Conservation (phyloP, 1,140 invertebrate genomes). For the Leptinotarsa texana region DNA sequence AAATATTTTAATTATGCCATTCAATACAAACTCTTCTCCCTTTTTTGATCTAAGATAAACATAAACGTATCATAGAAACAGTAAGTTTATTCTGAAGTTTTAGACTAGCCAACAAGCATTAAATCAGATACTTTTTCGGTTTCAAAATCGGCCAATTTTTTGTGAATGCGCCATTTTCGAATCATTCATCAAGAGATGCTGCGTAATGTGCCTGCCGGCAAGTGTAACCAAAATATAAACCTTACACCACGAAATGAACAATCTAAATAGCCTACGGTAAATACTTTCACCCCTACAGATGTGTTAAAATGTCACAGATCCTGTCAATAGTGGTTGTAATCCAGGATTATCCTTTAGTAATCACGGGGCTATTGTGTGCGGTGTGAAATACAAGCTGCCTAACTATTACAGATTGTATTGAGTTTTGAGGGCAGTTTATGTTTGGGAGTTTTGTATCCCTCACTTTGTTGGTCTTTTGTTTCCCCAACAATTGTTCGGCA, state of each 20-base stretch:
- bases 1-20: too few species aligned
- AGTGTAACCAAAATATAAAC: not conserved
- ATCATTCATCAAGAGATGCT: not conserved
- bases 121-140: too few species aligned
- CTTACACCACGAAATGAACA: not conserved
- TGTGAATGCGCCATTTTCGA: not conserved
- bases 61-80: too few species aligned
- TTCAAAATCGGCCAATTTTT: too few species aligned
- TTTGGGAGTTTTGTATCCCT: not conserved
- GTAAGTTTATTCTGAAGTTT: too few species aligned
- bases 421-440: not conserved
- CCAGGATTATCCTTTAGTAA: constrained; percentile 53
- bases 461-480: not conserved
- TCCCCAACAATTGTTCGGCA: too few species aligned
- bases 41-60: too few species aligned
- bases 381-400: constrained; percentile 49
- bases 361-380: constrained; percentile 52
- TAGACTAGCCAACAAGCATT: too few species aligned
- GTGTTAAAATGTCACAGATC: constrained; percentile 42
- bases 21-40: too few species aligned
- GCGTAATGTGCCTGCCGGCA: not conserved
- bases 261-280: constrained; percentile 23
- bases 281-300: constrained; percentile 23
- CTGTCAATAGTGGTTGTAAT: constrained; percentile 51
- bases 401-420: constrained; percentile 21